These are phyloP conservation scores for Stegodyphus mimosarum DNA, from an alignment of 1,140 invertebrate genomes.

Conservation along the genomic window DNA sequence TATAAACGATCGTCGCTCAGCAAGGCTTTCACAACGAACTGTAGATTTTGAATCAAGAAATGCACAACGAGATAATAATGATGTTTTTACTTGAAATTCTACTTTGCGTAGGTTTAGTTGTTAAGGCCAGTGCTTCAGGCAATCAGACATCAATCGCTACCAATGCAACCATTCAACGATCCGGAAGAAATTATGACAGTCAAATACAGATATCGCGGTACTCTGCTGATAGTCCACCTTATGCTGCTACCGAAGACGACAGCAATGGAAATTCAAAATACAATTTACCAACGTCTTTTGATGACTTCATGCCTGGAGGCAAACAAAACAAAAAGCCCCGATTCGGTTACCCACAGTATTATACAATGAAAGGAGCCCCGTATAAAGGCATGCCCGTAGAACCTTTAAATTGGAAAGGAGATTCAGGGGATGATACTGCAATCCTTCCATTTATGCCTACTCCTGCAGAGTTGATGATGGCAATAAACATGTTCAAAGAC, in stretches of 20 bases:
- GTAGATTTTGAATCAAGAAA: no score
- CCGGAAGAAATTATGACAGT: slow-evolving; percentile 1
- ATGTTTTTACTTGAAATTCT: no score
- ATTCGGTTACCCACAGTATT: slow-evolving; percentile 1
- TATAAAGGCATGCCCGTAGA: not conserved
- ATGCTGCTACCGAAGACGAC: not conserved
- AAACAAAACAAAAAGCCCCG: not conserved
- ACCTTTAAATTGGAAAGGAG: slow-evolving; percentile 13
- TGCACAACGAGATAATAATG: no score
- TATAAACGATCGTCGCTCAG: no score
- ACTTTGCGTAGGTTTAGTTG: not conserved
- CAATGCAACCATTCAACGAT: not conserved
- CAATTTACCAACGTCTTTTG: slow-evolving; percentile 34
- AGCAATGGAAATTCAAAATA: not conserved
- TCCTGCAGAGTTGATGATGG: slow-evolving; percentile 8
- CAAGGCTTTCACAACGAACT: no score
- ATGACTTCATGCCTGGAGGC: slow-evolving; percentile 22
- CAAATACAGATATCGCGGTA: not conserved
- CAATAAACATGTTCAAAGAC: slow-evolving; percentile 8
- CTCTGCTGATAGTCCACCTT: not conserved
- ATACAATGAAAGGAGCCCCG: not conserved
- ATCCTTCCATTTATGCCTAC: slow-evolving; percentile 1
- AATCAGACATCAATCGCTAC: not conserved
- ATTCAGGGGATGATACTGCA: not conserved
- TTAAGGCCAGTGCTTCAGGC: not conserved